phyloP scores from a whole-genome alignment of 2,888 invertebrate species.

The Scaeva pyrastri region DNA sequence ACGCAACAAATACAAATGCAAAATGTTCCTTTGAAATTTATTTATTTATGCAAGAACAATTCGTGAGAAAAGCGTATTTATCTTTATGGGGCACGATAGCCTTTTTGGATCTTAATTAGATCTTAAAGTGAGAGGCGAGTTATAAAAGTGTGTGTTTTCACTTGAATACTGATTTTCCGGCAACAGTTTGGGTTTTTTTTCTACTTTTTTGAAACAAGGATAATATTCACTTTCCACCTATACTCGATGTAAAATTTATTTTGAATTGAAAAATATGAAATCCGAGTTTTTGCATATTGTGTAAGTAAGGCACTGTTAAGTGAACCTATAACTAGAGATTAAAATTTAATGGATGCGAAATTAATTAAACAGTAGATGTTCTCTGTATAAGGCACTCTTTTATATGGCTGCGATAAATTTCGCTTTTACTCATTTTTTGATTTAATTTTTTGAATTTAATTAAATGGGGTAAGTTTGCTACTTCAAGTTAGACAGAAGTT shows the following conservation, averaged over 20 bases:
- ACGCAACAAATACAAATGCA: constrained; percentile 37
- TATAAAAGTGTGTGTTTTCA: constrained; percentile 59
- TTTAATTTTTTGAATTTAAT: background rate
- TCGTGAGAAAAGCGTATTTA: constrained; percentile 62
- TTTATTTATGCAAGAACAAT: constrained; percentile 71
- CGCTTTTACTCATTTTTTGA: background rate
- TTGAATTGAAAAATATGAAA: background rate
- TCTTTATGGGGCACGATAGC: constrained; percentile 46
- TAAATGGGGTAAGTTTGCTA: background rate
- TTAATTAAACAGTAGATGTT: background rate
- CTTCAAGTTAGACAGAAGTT: background rate
- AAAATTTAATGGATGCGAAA: background rate
- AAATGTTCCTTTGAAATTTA: constrained; percentile 57
- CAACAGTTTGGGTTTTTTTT: constrained; percentile 30
- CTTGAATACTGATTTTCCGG: constrained; percentile 59
- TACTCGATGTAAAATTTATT: background rate
- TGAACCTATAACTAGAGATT: background rate
- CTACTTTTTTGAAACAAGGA: background rate
- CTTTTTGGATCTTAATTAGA: constrained; percentile 69
- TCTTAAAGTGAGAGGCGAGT: constrained; percentile 50
- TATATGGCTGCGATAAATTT: background rate
- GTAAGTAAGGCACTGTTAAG: background rate
- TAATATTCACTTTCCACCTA: background rate
- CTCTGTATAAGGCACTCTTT: background rate
- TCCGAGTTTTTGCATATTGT: background rate